Base-by-base conservation (phyloP, 2,797 vertebrate genomes). In the Enteromius afrohamiltoni region DNA sequence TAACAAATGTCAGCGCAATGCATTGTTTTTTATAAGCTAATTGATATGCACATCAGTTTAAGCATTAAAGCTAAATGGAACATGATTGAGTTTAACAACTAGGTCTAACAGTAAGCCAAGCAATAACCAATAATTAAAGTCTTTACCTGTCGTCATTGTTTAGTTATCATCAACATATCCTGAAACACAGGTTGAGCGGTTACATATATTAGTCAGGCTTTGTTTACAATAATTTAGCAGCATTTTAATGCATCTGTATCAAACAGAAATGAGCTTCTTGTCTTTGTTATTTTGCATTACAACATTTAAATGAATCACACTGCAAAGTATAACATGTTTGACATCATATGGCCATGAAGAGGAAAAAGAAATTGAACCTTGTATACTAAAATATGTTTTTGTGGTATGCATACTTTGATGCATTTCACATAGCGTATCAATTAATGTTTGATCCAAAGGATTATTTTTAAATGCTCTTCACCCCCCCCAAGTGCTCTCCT, bases 101-200 rank as follows among this genome's bases (percentile, higher is more conserved):
- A 80, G 16, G 16, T 62, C n/a, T 23, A 71, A 42, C 47, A 17
- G 51, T 42, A 42, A 65, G 23, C 47, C 65, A 69, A 55, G 65
- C 47, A 58, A 69, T 31, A 81, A 26, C 47, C 79, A 73, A 74
- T 64, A 74, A 34, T 64, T 58, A 62, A 73, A 64, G 29, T 34
- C 55, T 49, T 79, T 79, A 79, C 77, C 77, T 68, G 42, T 49
- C 42, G 23, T 74, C 23, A 64, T 23, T 62, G 53, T 74, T 64
- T 74, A 74, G 26, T 64, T 82, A 64, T 74, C 68, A 81, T 78
- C 76, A 78, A 78, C 76, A 78, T 49, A 65, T 34, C 76, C 76
- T 78, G 76, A 78, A 78, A 78, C 60, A 78, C 76, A 78, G 76
- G 76, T 65, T 64, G 58, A 78, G 76, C 4, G 76, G 76, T 47